Conservation (phyloP, 2,113 vertebrate genomes). For the Anthoscopus minutus region DNA sequence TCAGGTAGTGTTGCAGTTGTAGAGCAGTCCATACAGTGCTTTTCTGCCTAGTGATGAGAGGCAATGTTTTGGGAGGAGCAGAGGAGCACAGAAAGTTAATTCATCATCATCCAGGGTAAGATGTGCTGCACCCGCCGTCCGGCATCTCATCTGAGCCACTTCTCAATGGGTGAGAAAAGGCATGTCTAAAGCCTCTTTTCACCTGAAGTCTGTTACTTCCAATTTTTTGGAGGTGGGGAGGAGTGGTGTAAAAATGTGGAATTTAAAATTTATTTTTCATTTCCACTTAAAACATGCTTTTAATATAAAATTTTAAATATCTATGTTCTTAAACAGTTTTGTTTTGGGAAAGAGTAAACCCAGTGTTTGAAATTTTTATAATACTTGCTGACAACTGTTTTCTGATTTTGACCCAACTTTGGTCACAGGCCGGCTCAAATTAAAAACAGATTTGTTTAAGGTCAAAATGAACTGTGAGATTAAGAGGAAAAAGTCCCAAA, state of each 20-base stretch:
- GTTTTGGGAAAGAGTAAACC: background rate
- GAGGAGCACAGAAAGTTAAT: background rate
- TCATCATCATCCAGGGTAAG: background rate
- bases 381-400: background rate
- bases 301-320: background rate
- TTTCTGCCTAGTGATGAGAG: background rate
- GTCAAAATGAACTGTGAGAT: background rate
- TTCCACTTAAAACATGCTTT: background rate
- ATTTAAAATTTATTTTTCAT: background rate
- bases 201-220: background rate
- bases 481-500: background rate
- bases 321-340: background rate
- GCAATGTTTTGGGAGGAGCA: background rate
- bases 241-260: background rate
- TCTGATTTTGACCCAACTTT: background rate
- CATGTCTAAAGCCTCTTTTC: background rate
- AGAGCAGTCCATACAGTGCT: background rate
- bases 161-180: background rate
- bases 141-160: background rate
- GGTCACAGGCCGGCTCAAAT: background rate
- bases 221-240: accelerated
- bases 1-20: background rate
- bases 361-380: background rate
- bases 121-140: background rate
- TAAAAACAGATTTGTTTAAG: background rate